These are phyloP conservation scores for Alligator mississippiensis DNA, from an alignment of 2,113 vertebrate species.

Conservation along the genomic window DNA sequence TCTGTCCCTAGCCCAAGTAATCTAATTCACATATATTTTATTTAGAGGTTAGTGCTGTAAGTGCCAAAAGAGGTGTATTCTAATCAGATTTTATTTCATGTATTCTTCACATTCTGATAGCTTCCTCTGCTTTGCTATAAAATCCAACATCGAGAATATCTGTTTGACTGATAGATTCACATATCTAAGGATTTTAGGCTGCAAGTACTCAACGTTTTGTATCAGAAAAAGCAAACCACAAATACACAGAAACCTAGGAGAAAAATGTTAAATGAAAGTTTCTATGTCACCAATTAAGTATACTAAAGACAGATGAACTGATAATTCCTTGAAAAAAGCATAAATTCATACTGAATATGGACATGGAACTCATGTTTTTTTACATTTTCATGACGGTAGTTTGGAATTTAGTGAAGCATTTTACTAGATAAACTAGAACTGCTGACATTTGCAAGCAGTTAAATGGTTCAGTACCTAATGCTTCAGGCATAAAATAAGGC, in stretches of 20 bases:
- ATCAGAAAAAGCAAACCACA: neutral
- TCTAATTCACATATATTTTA: neutral
- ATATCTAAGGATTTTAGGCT: neutral
- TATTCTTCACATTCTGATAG: fast-evolving
- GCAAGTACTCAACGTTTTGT: neutral
- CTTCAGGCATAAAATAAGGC: neutral
- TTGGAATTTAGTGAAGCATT: neutral
- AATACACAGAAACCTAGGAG: neutral
- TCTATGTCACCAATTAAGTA: neutral
- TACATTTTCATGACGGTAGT: neutral
- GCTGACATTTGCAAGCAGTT: conserved; percentile 23
- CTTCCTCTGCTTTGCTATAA: neutral
- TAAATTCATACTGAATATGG: neutral
- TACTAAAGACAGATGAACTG: neutral
- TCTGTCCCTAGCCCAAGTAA: neutral
- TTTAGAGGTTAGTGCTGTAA: neutral
- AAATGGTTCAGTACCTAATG: neutral
- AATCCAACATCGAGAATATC: neutral
- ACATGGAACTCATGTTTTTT: neutral
- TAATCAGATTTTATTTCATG: neutral
- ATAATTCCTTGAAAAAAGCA: neutral
- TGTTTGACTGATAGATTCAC: neutral
- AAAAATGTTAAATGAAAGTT: neutral
- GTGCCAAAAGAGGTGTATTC: neutral
- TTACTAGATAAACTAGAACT: conserved; percentile 6